A percentile compares a stretch with the other conserved stretches of the same genome.
Conservation (phyloP, 1,140 invertebrate species). For the Achroia grisella region DNA sequence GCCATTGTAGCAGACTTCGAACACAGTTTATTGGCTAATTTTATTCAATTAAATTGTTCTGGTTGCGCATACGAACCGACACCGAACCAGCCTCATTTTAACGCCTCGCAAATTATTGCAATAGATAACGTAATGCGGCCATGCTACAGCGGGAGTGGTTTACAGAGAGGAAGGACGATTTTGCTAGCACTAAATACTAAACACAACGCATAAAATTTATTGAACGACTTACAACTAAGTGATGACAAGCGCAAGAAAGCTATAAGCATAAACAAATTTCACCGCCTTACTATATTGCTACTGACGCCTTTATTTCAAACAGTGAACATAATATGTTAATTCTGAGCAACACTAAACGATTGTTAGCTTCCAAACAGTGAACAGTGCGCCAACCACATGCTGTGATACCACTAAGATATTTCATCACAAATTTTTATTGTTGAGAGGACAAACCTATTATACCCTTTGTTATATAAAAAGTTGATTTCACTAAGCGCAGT, state of each 20-base stretch:
- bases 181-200: neutral
- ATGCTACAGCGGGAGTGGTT: neutral
- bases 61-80: slow-evolving; percentile 28
- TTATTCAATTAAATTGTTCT: slow-evolving; percentile 72
- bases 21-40: slow-evolving; percentile 68
- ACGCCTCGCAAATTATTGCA: slow-evolving; percentile 60
- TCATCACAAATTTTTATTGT: slow-evolving; percentile 49
- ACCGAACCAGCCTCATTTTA: slow-evolving; percentile 37
- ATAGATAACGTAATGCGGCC: slow-evolving; percentile 43
- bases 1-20: slow-evolving; percentile 59
- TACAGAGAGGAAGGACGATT: neutral
- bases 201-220: slow-evolving; percentile 19
- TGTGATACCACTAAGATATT: slow-evolving; percentile 53
- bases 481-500: slow-evolving; percentile 39
- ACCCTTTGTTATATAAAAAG: slow-evolving; percentile 39
- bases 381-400: slow-evolving; percentile 40
- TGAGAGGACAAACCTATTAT: slow-evolving; percentile 49
- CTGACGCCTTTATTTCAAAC: slow-evolving; percentile 32
- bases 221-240: slow-evolving; percentile 26
- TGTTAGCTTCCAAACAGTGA: slow-evolving; percentile 59
- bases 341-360: slow-evolving; percentile 34
- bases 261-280: slow-evolving; percentile 36
- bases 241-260: slow-evolving; percentile 28
- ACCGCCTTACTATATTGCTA: slow-evolving; percentile 11
- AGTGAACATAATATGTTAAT: slow-evolving; percentile 62